These are phyloP conservation scores for Drosophila persimilis DNA, from an alignment of 1,140 invertebrate genomes.

Conservation along the genomic window DNA sequence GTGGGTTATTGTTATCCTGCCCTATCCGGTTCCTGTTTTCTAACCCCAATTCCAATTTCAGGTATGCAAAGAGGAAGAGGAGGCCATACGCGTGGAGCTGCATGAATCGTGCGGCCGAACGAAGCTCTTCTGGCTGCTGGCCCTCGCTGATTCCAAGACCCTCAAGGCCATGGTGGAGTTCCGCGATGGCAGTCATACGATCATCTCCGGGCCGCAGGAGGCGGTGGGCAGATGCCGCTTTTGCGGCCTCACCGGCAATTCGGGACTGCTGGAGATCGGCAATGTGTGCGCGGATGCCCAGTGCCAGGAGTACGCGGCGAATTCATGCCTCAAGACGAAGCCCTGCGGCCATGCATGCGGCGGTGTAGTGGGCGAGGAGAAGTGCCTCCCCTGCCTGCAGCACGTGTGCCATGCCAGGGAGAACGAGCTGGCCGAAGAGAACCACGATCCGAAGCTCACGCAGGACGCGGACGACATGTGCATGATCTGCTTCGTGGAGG, in stretches of 20 bases:
- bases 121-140: constrained; percentile 97
- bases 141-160: constrained; percentile 95
- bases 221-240: constrained; percentile 94
- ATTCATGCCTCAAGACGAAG: constrained; percentile 92
- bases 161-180: constrained; percentile 97
- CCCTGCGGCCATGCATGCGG: constrained; percentile 96
- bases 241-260: constrained; percentile 93
- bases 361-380: constrained; percentile 92
- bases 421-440: constrained; percentile 86
- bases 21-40: no score
- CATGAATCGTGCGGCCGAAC: constrained; percentile 98
- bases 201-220: constrained; percentile 78
- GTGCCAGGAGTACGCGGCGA: constrained; percentile 94
- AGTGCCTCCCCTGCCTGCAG: constrained; percentile 94
- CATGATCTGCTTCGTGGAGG: constrained; percentile 99
- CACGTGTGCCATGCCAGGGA: constrained; percentile 75
- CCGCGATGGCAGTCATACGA: constrained; percentile 87
- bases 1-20: constrained; percentile 69
- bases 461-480: constrained; percentile 99
- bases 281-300: constrained; percentile 97
- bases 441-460: constrained; percentile 85
- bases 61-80: constrained; percentile 97
- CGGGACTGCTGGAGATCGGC: constrained; percentile 93
- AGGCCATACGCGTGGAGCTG: constrained; percentile 95
- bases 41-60: constrained; percentile 9